phyloP scores from a whole-genome alignment of 2,888 invertebrate genomes.

The Hoplodrina blanda region DNA sequence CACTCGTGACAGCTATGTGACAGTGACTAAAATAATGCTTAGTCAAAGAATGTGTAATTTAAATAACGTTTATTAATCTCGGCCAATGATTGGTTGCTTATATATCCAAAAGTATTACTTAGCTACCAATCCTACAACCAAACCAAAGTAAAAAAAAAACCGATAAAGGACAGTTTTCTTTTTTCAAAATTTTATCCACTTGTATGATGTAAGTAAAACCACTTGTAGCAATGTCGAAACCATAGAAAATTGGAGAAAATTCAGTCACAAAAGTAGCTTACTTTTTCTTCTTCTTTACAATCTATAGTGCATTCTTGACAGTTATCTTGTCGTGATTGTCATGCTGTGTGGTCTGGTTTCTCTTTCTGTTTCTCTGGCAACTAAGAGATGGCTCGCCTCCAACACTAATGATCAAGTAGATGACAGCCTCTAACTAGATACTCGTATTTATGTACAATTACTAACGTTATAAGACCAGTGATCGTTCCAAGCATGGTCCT shows the following conservation, averaged over 20 bases:
- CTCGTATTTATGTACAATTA: too few relatives aligned
- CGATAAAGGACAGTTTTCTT: not conserved
- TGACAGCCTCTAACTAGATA: too few relatives aligned
- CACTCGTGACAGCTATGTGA: not conserved
- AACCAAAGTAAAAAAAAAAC: too few relatives aligned
- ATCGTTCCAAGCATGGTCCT: not conserved
- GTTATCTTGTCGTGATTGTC: not conserved
- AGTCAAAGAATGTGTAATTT: too few relatives aligned
- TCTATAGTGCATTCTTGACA: not conserved
- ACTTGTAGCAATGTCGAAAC: constrained; percentile 5
- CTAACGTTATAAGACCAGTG: not conserved
- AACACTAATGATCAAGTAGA: too few relatives aligned
- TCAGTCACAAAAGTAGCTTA: not conserved
- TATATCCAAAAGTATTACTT: not conserved
- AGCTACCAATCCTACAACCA: too few relatives aligned
- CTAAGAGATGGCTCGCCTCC: too few relatives aligned
- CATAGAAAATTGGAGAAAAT: not conserved
- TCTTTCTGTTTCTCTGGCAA: too few relatives aligned
- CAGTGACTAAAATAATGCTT: too few relatives aligned
- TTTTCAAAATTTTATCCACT: not conserved
- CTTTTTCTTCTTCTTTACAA: not conserved
- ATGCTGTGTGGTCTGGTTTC: not conserved
- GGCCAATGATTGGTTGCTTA: not conserved
- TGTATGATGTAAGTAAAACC: not conserved
- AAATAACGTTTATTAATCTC: too few relatives aligned